Evolutionary conservation across 2,888 invertebrate species (phyloP).

Genomic region (Tiliacea citrago): DNA sequence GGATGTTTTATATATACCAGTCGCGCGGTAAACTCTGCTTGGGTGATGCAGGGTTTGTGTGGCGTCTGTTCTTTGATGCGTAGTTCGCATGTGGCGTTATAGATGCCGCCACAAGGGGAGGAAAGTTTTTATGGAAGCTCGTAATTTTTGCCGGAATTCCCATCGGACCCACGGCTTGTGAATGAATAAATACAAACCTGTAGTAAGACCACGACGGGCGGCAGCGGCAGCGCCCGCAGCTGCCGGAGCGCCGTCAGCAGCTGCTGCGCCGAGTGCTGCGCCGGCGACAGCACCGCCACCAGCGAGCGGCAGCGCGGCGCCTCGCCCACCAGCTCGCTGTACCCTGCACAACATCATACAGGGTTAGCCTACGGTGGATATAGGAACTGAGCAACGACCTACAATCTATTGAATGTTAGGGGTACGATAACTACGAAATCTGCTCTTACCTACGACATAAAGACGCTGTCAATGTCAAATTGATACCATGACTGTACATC

Average conservation of each 20-base stretch:
- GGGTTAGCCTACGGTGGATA: background rate
- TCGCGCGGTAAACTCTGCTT: no score
- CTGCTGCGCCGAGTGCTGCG: conserved; percentile 83
- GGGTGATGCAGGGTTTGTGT: no score
- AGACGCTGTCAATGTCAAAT: background rate
- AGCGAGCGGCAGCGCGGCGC: conserved; percentile 83
- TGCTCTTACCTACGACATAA: background rate
- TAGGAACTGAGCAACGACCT: background rate
- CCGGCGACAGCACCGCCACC: conserved; percentile 86
- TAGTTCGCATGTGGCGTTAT: no score
- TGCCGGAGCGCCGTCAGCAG: conserved; percentile 83
- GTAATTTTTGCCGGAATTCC: no score
- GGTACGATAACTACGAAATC: background rate
- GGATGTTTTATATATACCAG: no score
- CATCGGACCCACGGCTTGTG: no score
- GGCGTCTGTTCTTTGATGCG: no score
- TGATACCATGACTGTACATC: no score
- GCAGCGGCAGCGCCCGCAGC: conserved; percentile 81
- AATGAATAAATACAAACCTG: conserved; percentile 75
- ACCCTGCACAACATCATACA: conserved; percentile 80
- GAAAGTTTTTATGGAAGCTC: no score
- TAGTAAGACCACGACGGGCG: conserved; percentile 85
- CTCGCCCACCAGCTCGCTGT: conserved; percentile 83
- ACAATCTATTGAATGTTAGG: background rate
- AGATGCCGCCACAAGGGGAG: no score